A percentile compares a stretch with the other conserved stretches of the same genome.
phyloP scores from a whole-genome alignment of 2,888 invertebrate species.

The Drosophila tanythrix region DNA sequence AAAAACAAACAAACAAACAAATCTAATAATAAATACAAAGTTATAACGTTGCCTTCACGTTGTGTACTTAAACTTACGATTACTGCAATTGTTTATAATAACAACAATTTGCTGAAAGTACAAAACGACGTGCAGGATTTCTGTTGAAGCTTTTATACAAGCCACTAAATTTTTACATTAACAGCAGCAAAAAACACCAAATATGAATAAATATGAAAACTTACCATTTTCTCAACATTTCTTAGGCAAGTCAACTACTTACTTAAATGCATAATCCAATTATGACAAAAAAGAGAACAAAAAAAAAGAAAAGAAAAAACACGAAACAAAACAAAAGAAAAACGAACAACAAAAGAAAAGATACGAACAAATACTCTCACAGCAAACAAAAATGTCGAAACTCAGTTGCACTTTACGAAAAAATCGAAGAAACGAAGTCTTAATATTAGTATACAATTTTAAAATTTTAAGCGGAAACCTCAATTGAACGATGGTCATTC shows the following conservation, averaged over 20 bases:
- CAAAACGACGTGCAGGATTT: slow-evolving; percentile 43
- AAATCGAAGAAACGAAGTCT: slow-evolving; percentile 43
- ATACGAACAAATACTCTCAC: slow-evolving; percentile 17
- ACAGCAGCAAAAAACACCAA: slow-evolving; percentile 17
- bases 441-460: slow-evolving; percentile 56
- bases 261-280: slow-evolving; percentile 34
- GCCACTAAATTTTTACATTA: slow-evolving; percentile 43
- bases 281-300: slow-evolving; percentile 11
- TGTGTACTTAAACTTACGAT: slow-evolving; percentile 41
- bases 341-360: not conserved
- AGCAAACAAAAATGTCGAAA: slow-evolving; percentile 18
- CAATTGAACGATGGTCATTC: slow-evolving; percentile 51
- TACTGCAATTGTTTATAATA: slow-evolving; percentile 34
- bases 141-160: slow-evolving; percentile 56
- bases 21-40: slow-evolving; percentile 23
- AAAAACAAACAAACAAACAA: slow-evolving; percentile 21
- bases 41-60: slow-evolving; percentile 53
- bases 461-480: slow-evolving; percentile 49
- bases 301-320: not conserved
- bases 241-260: slow-evolving; percentile 48
- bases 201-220: slow-evolving; percentile 17
- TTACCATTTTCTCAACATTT: slow-evolving; percentile 43
- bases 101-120: slow-evolving; percentile 26
- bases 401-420: slow-evolving; percentile 48
- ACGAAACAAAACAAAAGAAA: slow-evolving; percentile 1